Evolutionary conservation across 2,888 invertebrate species (phyloP).

Genomic region (Drosophila mercatorum): DNA sequence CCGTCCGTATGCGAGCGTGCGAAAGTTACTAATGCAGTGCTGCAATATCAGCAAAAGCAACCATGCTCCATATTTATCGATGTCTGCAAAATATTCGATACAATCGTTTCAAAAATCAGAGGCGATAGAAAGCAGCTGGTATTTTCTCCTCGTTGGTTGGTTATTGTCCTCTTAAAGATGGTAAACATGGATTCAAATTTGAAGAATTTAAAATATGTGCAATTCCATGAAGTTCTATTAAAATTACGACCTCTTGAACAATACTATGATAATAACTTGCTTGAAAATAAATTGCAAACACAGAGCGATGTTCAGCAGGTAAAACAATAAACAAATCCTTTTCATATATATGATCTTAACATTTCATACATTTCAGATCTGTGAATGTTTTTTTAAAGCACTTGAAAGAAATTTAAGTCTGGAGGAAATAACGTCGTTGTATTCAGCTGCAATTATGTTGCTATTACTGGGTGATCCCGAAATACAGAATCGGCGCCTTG

Average conservation of each 20-base stretch:
- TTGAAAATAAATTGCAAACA: background rate
- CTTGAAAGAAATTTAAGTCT: constrained; percentile 43
- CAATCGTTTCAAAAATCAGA: constrained; percentile 8
- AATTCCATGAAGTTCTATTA: constrained; percentile 35
- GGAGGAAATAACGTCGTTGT: constrained; percentile 52
- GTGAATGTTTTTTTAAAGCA: constrained; percentile 22
- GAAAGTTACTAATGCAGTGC: constrained; percentile 46
- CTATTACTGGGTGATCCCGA: constrained; percentile 28
- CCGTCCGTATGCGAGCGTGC: constrained; percentile 41
- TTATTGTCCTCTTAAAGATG: background rate
- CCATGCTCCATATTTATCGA: background rate
- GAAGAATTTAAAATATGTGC: constrained; percentile 35
- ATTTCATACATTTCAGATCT: constrained; percentile 29
- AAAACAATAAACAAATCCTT: background rate
- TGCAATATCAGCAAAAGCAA: constrained; percentile 12
- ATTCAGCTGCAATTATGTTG: constrained; percentile 41
- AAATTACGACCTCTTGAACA: constrained; percentile 30
- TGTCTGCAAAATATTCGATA: background rate
- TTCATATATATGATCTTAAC: background rate
- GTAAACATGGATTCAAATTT: constrained; percentile 28
- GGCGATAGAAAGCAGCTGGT: background rate
- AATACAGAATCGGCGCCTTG: constrained; percentile 32
- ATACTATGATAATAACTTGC: constrained; percentile 13
- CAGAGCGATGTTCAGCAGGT: constrained; percentile 35
- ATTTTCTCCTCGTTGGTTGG: no score